Evolutionary conservation across 2,888 invertebrate species (phyloP).

Genomic region (Pyrochroa serraticornis): DNA sequence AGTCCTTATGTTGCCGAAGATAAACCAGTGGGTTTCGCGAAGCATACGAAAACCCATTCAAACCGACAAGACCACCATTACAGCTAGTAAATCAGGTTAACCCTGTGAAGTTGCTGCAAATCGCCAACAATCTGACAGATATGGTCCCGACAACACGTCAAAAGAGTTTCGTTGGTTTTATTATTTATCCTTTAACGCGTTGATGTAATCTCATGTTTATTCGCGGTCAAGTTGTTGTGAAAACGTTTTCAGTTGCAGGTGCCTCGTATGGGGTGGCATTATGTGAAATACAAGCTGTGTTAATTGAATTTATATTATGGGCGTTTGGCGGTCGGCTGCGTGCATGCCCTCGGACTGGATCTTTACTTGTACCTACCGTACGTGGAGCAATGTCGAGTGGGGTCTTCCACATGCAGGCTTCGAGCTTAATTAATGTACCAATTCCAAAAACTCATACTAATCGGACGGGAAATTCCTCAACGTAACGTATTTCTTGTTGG

Average conservation of each 20-base stretch:
- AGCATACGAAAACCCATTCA: conserved; percentile 4
- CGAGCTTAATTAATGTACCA: no score
- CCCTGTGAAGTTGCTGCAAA: conserved; percentile 32
- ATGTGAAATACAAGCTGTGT: conserved; percentile 41
- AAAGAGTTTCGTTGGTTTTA: conserved; percentile 6
- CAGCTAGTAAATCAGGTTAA: conserved; percentile 39
- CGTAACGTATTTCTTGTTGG: no score
- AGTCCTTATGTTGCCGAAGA: conserved; percentile 22
- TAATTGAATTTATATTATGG: conserved; percentile 45
- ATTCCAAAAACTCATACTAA: no score
- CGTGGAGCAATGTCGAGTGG: conserved; percentile 14
- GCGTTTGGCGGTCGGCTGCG: conserved; percentile 27
- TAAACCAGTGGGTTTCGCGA: conserved; percentile 13
- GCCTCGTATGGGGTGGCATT: conserved; percentile 41
- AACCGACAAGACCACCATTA: conserved; percentile 39
- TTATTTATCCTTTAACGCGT: conserved; percentile 6
- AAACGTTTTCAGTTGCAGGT: conserved; percentile 30
- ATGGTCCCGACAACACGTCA: conserved; percentile 28
- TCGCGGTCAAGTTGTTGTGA: conserved; percentile 5
- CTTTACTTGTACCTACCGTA: conserved; percentile 9
- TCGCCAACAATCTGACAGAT: conserved; percentile 38
- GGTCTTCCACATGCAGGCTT: background rate
- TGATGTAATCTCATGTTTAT: conserved; percentile 17
- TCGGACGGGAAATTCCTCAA: no score
- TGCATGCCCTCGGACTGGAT: conserved; percentile 21